These are phyloP conservation scores for Fabriciana adippe DNA, from an alignment of 2,888 invertebrate genomes.

Conservation along the genomic window DNA sequence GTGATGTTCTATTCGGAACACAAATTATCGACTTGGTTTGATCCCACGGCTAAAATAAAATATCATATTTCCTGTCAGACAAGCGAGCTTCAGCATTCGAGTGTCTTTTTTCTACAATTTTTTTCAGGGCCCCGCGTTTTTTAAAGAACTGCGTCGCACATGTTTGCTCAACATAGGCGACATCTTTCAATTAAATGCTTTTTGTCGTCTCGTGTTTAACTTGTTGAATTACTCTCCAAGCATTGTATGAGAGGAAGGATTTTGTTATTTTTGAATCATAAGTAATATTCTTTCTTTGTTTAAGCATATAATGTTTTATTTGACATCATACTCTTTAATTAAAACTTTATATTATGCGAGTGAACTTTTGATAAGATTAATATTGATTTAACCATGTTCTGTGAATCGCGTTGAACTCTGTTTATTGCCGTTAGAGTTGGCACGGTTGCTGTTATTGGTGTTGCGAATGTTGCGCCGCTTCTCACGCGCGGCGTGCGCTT, in stretches of 20 bases:
- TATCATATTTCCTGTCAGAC: conserved; percentile 82
- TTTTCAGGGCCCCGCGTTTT: conserved; percentile 68
- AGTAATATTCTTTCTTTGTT: neutral
- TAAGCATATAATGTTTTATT: neutral
- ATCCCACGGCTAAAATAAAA: conserved; percentile 82
- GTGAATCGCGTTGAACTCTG: conserved; percentile 40
- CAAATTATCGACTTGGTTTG: conserved; percentile 80
- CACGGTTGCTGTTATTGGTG: conserved; percentile 50
- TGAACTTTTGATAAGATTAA: too few species aligned
- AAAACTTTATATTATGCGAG: neutral
- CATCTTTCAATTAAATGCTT: conserved; percentile 49
- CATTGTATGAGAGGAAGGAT: conserved; percentile 23
- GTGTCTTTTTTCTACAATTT: conserved; percentile 70
- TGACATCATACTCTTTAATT: too few species aligned
- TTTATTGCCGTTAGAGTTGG: conserved; percentile 52
- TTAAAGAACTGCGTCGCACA: conserved; percentile 77
- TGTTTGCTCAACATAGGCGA: conserved; percentile 75
- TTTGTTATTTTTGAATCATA: neutral
- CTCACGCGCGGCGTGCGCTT: conserved; percentile 56
- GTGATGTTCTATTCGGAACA: conserved; percentile 74
- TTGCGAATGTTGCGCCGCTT: conserved; percentile 63
- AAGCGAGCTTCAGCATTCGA: conserved; percentile 73
- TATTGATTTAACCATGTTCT: neutral
- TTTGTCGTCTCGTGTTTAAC: conserved; percentile 39
- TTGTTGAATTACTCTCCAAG: conserved; percentile 33